A percentile compares a stretch with the other conserved stretches of the same genome.
Conservation (phyloP, 2,797 vertebrate species). For the Hoplostethus atlanticus region DNA sequence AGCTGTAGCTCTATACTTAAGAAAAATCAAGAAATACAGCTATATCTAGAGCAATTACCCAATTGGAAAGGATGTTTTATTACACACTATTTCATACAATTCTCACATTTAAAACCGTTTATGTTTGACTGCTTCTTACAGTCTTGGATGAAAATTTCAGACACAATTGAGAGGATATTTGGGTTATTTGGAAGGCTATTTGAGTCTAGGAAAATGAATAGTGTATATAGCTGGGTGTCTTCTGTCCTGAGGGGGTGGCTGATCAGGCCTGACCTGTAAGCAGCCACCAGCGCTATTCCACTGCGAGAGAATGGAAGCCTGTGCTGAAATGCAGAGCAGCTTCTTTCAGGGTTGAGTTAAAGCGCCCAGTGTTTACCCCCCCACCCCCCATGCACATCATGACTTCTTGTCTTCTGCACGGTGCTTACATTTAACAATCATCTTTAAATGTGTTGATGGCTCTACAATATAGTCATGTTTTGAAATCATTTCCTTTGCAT, state of each 20-base stretch:
- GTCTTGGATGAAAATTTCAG: constrained; percentile 8
- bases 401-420: constrained; percentile 62
- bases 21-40: not conserved
- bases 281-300: constrained; percentile 49
- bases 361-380: constrained; percentile 12
- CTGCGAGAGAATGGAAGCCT: constrained; percentile 62
- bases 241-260: constrained; percentile 64
- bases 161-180: constrained; percentile 17
- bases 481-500: constrained; percentile 77
- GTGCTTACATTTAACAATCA: constrained; percentile 69
- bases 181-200: constrained; percentile 27
- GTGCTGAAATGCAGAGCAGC: constrained; percentile 57
- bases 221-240: too few relatives aligned
- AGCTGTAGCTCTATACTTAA: constrained; percentile 45
- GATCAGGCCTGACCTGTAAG: constrained; percentile 70
- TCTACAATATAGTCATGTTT: constrained; percentile 59
- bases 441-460: constrained; percentile 67
- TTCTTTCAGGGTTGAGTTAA: constrained; percentile 40
- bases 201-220: constrained; percentile 13
- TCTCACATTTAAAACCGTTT: constrained; percentile 4
- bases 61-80: not conserved
- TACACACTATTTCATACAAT: not conserved
- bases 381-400: constrained; percentile 26
- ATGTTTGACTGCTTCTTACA: constrained; percentile 8
- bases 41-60: not conserved